A percentile compares a stretch with the other conserved stretches of the same genome.
Conservation (phyloP, 2,113 vertebrate genomes). For the Monarcha castaneiventris region DNA sequence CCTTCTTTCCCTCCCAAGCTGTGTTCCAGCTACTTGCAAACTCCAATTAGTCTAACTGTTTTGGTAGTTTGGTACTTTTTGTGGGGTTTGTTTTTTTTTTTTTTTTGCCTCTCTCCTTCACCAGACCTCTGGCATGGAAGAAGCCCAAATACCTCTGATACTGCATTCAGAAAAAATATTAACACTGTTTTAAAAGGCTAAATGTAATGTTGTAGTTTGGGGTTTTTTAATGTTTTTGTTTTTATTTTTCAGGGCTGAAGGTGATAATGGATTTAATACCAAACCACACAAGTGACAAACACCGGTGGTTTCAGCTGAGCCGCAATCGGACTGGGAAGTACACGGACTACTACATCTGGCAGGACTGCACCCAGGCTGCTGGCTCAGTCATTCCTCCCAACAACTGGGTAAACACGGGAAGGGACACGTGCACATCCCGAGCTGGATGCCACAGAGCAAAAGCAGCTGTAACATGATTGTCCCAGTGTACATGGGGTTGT, state of each 20-base stretch:
- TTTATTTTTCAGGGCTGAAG: slow-evolving; percentile 81
- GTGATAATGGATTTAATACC: slow-evolving; percentile 95
- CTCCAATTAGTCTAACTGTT: neutral
- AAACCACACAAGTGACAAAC: slow-evolving; percentile 93
- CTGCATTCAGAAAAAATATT: neutral
- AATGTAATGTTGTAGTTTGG: neutral
- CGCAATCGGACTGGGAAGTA: slow-evolving; percentile 81
- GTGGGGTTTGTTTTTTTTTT: fast-evolving
- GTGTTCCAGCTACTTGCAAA: neutral
- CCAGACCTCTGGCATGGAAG: neutral
- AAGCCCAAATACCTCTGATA: neutral
- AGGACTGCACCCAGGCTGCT: slow-evolving; percentile 70
- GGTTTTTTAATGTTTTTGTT: neutral
- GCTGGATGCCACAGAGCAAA: neutral
- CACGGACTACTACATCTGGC: slow-evolving; percentile 92
- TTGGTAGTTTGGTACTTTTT: neutral
- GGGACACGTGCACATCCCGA: neutral
- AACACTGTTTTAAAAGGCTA: neutral
- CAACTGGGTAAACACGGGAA: slow-evolving; percentile 84
- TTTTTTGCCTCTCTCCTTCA: neutral
- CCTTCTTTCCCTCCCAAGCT: neutral
- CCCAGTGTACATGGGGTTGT: fast-evolving
- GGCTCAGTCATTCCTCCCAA: slow-evolving; percentile 77
- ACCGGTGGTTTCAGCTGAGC: slow-evolving; percentile 93
- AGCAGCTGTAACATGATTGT: neutral